These are phyloP conservation scores for Phania funesta DNA, from an alignment of 2,888 invertebrate genomes.

Conservation along the genomic window DNA sequence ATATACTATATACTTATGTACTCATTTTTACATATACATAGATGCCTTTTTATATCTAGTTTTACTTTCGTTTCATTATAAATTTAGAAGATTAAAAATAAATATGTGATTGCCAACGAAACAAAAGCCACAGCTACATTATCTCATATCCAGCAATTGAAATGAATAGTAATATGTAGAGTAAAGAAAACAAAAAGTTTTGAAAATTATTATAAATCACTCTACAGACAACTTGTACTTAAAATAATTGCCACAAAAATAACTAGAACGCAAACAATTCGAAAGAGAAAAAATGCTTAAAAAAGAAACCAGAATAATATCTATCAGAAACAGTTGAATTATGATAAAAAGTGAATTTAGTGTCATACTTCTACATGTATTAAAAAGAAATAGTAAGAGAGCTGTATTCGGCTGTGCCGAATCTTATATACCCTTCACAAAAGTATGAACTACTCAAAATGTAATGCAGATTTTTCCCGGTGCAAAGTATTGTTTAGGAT, in stretches of 20 bases:
- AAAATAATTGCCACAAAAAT: conserved; percentile 60
- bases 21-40: neutral
- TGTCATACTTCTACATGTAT: too few species aligned
- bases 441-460: too few species aligned
- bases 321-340: neutral
- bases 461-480: too few species aligned
- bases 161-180: conserved; percentile 36
- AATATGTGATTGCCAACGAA: conserved; percentile 24
- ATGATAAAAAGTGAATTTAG: conserved; percentile 27
- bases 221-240: conserved; percentile 60
- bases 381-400: too few species aligned
- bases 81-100: conserved; percentile 53
- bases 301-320: conserved; percentile 17
- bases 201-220: conserved; percentile 42
- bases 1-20: neutral
- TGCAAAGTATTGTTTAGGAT: too few species aligned
- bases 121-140: conserved; percentile 24
- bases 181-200: neutral
- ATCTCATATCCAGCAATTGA: conserved; percentile 29
- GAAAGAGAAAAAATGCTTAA: neutral
- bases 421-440: too few species aligned
- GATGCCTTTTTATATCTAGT: conserved; percentile 10
- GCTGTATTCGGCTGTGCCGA: too few species aligned
- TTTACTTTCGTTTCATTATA: conserved; percentile 53
- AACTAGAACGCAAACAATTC: conserved; percentile 49